phyloP scores from a whole-genome alignment of 2,113 vertebrate genomes.

The Oenanthe melanoleuca region DNA sequence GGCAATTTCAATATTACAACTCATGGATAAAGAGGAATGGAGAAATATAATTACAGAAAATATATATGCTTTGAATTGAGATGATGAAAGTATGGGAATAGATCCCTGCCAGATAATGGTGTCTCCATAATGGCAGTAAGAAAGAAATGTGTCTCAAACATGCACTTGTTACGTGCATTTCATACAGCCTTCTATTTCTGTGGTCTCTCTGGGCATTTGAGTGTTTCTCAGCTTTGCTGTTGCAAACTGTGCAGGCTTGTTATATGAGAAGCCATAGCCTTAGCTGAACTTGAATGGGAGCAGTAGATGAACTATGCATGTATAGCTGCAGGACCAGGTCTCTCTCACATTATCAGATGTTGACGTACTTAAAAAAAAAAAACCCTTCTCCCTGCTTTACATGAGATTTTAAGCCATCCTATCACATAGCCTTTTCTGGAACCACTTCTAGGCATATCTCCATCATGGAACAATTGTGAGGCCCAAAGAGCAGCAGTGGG shows the following conservation, averaged over 20 bases:
- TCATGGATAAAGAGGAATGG: neutral
- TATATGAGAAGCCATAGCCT: neutral
- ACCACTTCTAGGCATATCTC: neutral
- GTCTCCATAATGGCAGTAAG: neutral
- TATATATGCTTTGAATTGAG: neutral
- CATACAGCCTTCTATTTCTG: neutral
- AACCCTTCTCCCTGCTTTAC: rapidly evolving
- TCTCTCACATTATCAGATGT: too few species aligned
- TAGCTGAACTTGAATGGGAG: neutral
- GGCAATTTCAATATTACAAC: neutral
- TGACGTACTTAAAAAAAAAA: neutral
- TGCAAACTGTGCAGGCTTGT: neutral
- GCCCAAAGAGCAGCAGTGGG: neutral
- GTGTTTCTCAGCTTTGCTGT: neutral
- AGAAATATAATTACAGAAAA: neutral
- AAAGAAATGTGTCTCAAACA: neutral
- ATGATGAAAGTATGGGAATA: neutral
- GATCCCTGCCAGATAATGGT: neutral
- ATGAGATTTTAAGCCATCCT: neutral
- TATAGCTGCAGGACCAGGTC: too few species aligned
- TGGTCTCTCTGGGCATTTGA: neutral
- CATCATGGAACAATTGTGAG: rapidly evolving
- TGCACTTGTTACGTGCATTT: neutral
- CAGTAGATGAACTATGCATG: neutral
- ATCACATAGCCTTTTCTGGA: neutral